phyloP scores from a whole-genome alignment of 2,888 invertebrate genomes.

The Lasioglossum leucozonium region DNA sequence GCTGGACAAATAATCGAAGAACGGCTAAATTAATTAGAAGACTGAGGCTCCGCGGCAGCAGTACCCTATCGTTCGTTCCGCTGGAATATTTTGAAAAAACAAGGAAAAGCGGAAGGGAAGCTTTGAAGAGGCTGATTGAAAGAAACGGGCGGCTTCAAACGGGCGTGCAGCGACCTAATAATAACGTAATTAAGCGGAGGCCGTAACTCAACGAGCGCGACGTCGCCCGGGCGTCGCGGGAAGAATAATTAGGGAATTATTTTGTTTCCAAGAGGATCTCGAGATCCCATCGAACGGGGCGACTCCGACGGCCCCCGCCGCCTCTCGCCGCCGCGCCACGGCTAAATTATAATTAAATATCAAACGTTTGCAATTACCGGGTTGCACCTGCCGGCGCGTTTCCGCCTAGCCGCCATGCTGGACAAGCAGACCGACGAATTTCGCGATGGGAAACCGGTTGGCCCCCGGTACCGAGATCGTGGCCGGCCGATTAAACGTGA shows the following conservation, averaged over 20 bases:
- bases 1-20: background rate
- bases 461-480: background rate
- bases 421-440: slow-evolving; percentile 43
- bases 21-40: slow-evolving; percentile 1
- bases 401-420: slow-evolving; percentile 42
- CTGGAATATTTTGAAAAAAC: background rate
- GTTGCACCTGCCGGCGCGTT: slow-evolving; percentile 68
- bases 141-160: slow-evolving; percentile 11
- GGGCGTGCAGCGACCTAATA: slow-evolving; percentile 72
- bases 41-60: background rate
- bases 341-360: slow-evolving; percentile 82
- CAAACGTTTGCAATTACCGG: slow-evolving; percentile 81
- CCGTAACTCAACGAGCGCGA: slow-evolving; percentile 69
- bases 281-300: slow-evolving; percentile 71
- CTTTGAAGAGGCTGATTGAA: slow-evolving; percentile 21
- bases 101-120: background rate
- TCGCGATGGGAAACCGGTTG: slow-evolving; percentile 11
- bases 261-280: slow-evolving; percentile 76
- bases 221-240: slow-evolving; percentile 42
- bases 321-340: slow-evolving; percentile 28
- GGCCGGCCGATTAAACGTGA: background rate
- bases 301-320: slow-evolving; percentile 25
- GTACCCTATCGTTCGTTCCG: background rate
- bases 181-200: slow-evolving; percentile 75
- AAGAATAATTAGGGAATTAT: slow-evolving; percentile 81